A percentile compares a stretch with the other conserved stretches of the same genome.
phyloP scores from a whole-genome alignment of 2,797 vertebrate species.

The Lates japonicus region DNA sequence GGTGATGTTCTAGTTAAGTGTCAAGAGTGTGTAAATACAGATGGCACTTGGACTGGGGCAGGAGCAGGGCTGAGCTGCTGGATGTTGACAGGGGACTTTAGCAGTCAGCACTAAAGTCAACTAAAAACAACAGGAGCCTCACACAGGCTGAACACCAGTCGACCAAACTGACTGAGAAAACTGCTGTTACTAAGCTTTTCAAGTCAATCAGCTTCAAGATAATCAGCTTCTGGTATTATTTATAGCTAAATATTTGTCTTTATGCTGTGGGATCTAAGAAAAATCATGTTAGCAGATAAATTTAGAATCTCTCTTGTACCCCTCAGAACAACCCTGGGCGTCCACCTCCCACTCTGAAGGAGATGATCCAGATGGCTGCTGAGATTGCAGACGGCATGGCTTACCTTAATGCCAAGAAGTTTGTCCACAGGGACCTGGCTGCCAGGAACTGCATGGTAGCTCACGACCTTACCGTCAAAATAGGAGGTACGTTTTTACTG shows the following conservation, averaged over 20 bases:
- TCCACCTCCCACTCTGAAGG: conserved; percentile 92
- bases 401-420: conserved; percentile 97
- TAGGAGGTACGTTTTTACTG: conserved; percentile 87
- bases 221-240: not conserved
- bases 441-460: conserved; percentile 99
- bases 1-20: conserved; percentile 9
- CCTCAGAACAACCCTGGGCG: conserved; percentile 93
- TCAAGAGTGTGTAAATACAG: conserved; percentile 20
- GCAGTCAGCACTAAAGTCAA: conserved; percentile 19
- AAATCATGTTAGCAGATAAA: not conserved
- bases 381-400: conserved; percentile 99
- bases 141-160: conserved; percentile 11
- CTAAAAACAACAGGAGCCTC: conserved; percentile 10
- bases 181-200: not conserved
- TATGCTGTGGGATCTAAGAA: not conserved
- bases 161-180: not conserved
- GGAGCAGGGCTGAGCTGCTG: conserved; percentile 21
- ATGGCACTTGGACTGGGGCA: conserved; percentile 14
- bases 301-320: conserved; percentile 14
- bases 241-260: not conserved
- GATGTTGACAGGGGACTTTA: conserved; percentile 46
- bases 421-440: conserved; percentile 96
- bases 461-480: conserved; percentile 95
- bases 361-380: conserved; percentile 97
- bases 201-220: not conserved